Evolutionary conservation across 2,113 vertebrate species (phyloP), one percentile per base, ranked within the genome.

Genomic region (Erythrocebus patas): DNA sequence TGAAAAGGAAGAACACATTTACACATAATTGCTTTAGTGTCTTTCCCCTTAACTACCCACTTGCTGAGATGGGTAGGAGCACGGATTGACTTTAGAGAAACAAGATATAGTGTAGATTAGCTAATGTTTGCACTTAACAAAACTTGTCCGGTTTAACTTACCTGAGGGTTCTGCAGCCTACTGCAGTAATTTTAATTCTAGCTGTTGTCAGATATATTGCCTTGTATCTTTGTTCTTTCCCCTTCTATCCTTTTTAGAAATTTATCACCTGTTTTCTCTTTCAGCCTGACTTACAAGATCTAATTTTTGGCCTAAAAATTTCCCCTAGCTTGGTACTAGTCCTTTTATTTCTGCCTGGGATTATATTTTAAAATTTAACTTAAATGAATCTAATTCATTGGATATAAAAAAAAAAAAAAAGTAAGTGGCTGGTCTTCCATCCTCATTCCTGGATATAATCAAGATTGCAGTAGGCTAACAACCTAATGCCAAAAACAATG

Each of bases 291-390:
- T n/a, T 35, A 68, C 14, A 72, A 84, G 61, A 48, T 57, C 45
- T 57, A 35, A 43, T 92, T 89, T 90, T n/a, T 38, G 73, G 30
- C 66, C 55, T 66, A 55, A 80, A 80, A 72, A 57, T 86, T 75
- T 85, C 38, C 23, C 52, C 18, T 14, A 25, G 45, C 40, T n/a
- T 89, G 52, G 38, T 81, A 81, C 40, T 48, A 45, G 43, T 32
- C 50, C 13, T 87, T 85, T 78, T 50, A 11, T 92, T 85, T 86
- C 82, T 90, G 38, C 50, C 30, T 94, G 27, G 2, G 22, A 48
- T 68, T 72, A 11, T 73, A 84, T 89, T 89, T 90, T 48, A 50
- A 90, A 93, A 72, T 93, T 85, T 52, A 92, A 80, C 43, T 83
- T 89, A 66, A 50, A 72, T 68, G 72, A 95, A 79, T 20, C 50